Conservation (phyloP, 2,888 invertebrate genomes). For the Caenorhabditis sinica region DNA sequence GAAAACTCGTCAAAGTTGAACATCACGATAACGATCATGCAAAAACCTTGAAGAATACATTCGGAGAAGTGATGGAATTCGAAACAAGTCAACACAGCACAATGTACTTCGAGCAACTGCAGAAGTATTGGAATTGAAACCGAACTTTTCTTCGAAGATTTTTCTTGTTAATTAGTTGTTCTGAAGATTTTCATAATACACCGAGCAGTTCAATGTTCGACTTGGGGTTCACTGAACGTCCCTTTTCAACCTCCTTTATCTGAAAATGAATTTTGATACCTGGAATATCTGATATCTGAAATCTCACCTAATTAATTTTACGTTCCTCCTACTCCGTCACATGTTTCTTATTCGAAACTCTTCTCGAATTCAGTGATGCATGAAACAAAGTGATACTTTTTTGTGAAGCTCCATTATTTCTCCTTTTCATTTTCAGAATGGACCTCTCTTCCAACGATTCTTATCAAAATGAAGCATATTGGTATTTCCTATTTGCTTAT, state of each 20-base stretch:
- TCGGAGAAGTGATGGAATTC: constrained; percentile 39
- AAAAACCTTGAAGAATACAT: constrained; percentile 26
- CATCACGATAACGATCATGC: background rate
- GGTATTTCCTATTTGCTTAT: background rate
- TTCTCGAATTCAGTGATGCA: too few species aligned
- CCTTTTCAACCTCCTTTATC: too few species aligned
- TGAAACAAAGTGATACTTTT: background rate
- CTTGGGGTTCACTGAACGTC: too few species aligned
- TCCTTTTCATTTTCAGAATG: background rate
- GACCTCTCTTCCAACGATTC: background rate
- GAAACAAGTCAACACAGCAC: constrained; percentile 21
- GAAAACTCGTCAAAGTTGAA: background rate
- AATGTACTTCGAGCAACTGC: constrained; percentile 29
- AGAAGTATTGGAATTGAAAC: constrained; percentile 33
- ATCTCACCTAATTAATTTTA: too few species aligned
- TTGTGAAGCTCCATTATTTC: background rate
- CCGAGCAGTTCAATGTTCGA: too few species aligned
- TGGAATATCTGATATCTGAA: too few species aligned
- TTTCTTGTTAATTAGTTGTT: too few species aligned
- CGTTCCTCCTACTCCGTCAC: too few species aligned
- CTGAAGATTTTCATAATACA: too few species aligned
- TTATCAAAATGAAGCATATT: constrained; percentile 9
- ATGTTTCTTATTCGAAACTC: too few species aligned
- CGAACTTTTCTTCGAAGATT: too few species aligned
- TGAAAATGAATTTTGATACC: too few species aligned